Evolutionary conservation across 30 jellyfish, hydroid and myxozoan genomes (phyloP).

Genomic region (Hydractinia echinata): DNA sequence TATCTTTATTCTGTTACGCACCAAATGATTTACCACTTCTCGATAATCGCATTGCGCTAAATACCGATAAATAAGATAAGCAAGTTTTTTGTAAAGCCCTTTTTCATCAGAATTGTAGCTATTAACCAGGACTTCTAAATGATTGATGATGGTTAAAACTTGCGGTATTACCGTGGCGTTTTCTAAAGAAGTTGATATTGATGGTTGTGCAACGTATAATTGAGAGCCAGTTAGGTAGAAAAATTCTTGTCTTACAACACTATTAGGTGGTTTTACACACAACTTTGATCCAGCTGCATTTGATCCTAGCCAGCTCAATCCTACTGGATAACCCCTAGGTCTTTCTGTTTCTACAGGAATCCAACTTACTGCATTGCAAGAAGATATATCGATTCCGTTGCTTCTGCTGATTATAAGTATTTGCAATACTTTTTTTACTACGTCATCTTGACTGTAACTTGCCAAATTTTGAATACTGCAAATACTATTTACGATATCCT

Average conservation of each 20-base stretch:
- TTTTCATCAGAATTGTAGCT: conserved; percentile 21
- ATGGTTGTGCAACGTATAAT: neutral
- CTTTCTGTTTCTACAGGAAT: neutral
- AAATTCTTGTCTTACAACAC: neutral
- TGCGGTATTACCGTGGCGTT: neutral
- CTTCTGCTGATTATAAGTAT: neutral
- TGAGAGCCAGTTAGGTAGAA: neutral
- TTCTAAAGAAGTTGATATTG: too few relatives aligned
- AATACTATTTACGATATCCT: neutral
- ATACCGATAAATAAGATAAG: neutral
- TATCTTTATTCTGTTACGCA: neutral
- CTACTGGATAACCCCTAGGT: neutral
- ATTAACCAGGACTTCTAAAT: neutral
- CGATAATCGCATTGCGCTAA: neutral
- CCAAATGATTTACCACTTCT: neutral
- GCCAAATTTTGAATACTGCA: neutral
- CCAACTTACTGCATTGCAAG: neutral
- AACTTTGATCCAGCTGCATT: neutral
- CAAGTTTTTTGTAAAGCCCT: conserved; percentile 1
- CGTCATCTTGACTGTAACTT: neutral
- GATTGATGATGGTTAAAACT: neutral
- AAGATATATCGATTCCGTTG: neutral
- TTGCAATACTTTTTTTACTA: neutral
- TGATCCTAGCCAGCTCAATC: neutral
- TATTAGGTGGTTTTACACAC: neutral